phyloP scores from a whole-genome alignment of 2,113 vertebrate genomes.

The Lamprologus ornatipinnis region DNA sequence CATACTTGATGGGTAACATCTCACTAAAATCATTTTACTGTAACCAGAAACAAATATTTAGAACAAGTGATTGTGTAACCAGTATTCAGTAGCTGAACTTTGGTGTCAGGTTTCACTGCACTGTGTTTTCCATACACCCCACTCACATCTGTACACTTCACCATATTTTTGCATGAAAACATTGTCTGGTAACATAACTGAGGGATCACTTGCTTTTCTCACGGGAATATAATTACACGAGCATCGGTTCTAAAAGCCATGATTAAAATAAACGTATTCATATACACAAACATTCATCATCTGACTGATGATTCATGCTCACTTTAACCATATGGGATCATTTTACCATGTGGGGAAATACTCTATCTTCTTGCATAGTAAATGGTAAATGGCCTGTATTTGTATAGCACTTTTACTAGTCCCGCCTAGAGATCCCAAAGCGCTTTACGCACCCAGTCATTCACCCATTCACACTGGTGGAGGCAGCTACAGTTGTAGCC shows the following conservation, averaged over 20 bases:
- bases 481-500: too few species aligned
- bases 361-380: background rate
- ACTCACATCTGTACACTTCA: background rate
- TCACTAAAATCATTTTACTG: background rate
- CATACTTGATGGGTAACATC: background rate
- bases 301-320: background rate
- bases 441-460: background rate
- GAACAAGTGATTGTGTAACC: background rate
- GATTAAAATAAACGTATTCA: background rate
- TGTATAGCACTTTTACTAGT: accelerated
- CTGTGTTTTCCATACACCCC: background rate
- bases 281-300: background rate
- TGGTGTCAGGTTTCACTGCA: background rate
- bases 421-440: accelerated
- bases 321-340: background rate
- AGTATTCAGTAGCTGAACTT: accelerated
- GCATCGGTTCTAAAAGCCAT: background rate
- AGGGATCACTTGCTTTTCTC: background rate
- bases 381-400: background rate
- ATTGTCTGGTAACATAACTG: background rate
- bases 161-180: background rate
- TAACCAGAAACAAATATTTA: background rate
- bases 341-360: background rate
- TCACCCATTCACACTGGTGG: too few species aligned
- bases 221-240: background rate